Evolutionary conservation across 2,113 vertebrate species (phyloP).

Genomic region (Urocitellus parryii): DNA sequence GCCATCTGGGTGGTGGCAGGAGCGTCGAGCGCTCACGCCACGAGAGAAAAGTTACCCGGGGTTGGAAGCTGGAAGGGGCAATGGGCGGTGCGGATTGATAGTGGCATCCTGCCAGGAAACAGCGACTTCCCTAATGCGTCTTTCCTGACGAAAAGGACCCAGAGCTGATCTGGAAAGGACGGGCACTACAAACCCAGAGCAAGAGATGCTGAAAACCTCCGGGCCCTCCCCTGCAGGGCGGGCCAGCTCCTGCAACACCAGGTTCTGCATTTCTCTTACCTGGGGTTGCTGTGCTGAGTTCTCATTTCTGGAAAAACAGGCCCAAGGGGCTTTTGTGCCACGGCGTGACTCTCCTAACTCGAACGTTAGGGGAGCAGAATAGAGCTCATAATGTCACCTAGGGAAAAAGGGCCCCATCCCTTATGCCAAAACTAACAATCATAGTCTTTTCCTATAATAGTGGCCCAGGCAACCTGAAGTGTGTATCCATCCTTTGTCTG

Average conservation of each 20-base stretch:
- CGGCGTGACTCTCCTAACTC: too few relatives aligned
- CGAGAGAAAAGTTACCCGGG: neutral
- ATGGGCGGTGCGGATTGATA: neutral
- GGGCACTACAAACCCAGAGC: neutral
- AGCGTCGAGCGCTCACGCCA: fast-evolving
- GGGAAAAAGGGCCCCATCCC: too few relatives aligned
- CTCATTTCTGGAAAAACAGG: neutral
- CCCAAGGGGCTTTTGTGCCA: neutral
- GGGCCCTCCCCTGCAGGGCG: too few relatives aligned
- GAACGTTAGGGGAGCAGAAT: neutral
- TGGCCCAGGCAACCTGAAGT: too few relatives aligned
- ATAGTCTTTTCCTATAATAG: too few relatives aligned
- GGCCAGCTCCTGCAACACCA: too few relatives aligned
- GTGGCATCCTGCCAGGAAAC: neutral
- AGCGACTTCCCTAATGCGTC: neutral
- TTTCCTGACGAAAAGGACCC: neutral
- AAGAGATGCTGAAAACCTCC: too few relatives aligned
- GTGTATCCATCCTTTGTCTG: too few relatives aligned
- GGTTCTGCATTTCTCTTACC: too few relatives aligned
- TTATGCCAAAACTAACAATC: too few relatives aligned
- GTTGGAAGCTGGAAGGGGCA: neutral
- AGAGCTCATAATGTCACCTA: too few relatives aligned
- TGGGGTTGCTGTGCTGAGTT: neutral
- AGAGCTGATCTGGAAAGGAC: neutral
- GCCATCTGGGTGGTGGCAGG: neutral